Base-by-base conservation (phyloP, 2,888 invertebrate species). In the Drosophila demipolita region DNA sequence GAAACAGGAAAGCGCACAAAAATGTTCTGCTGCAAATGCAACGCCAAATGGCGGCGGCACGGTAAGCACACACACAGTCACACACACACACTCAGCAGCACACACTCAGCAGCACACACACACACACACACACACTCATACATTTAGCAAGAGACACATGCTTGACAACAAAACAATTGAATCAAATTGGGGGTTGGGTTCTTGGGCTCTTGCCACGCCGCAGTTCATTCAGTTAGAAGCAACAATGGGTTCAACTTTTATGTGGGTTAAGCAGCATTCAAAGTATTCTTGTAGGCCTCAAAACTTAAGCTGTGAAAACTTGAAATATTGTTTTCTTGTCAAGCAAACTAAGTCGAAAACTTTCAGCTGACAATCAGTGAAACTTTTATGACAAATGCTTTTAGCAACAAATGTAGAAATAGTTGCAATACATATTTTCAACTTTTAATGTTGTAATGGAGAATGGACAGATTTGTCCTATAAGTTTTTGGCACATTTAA, bases 1-100 rank as follows among this genome's bases (percentile, higher is more conserved):
- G 84, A 80, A 87, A 83, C 83, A 85, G 87, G 80, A 83, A 87
- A 83, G 80, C 78, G 72, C 60, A 62, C 68, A 59, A 68, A 73
- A 87, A 73, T 55, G 69, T 57, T 78, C 78, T 78, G 80, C 73
- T 76, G 67, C 67, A 76, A 78, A 66, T 73, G 80, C 80, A 80
- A 62, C 73, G 62, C 63, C 76, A 74, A 76, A 71, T 67, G 82
- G 73, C 68, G 74, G 73, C 69, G 78, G 57, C 77, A 79, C 68
- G 59, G 75, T 53, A 78, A 75, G 50, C 55, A 12, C 69, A 67
- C 61, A 66, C 58, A 60, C 2, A 55, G 42, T 62, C 50, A 62
- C 38, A 52, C 53, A 45, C n/a, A 42, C 9, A 64, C 55, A 67
- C 45, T 55, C 48, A 61, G n/a, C n/a, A n/a, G n/a, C 61, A 66